Evolutionary conservation across 2,797 vertebrate species (phyloP).

Genomic region (Ispidina lecontei): DNA sequence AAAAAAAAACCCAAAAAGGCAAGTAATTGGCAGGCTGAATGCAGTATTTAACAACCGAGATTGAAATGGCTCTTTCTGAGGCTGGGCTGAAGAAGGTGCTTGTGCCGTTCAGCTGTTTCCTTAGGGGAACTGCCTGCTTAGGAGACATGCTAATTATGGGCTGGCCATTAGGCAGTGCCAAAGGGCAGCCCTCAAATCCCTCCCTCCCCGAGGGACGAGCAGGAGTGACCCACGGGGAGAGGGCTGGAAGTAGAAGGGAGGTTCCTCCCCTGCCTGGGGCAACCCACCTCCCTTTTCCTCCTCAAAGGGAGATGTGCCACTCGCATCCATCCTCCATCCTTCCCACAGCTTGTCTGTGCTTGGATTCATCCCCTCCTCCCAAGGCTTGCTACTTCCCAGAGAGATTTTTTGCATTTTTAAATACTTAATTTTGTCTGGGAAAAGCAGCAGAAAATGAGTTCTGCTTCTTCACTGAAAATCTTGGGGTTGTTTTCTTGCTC

Average conservation of each 20-base stretch:
- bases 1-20: constrained; percentile 33
- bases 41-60: constrained; percentile 22
- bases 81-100: neutral
- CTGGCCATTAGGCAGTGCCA: neutral
- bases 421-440: constrained; percentile 27
- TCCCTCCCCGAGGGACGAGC: accelerated
- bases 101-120: neutral
- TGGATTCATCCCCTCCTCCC: neutral
- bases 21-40: constrained; percentile 47
- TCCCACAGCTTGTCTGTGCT: neutral
- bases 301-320: neutral
- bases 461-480: constrained; percentile 20
- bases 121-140: neutral
- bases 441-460: constrained; percentile 44
- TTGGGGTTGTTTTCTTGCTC: constrained; percentile 17
- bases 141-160: neutral
- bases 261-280: neutral
- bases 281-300: neutral
- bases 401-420: neutral
- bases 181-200: neutral
- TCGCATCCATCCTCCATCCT: neutral
- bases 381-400: constrained; percentile 15
- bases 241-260: neutral
- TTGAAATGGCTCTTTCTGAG: constrained; percentile 45
- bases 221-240: neutral